A percentile compares a stretch with the other conserved stretches of the same genome.
phyloP scores from a whole-genome alignment of 53 echinoderm and acorn worm species.

The Hippasteria phrygiana region DNA sequence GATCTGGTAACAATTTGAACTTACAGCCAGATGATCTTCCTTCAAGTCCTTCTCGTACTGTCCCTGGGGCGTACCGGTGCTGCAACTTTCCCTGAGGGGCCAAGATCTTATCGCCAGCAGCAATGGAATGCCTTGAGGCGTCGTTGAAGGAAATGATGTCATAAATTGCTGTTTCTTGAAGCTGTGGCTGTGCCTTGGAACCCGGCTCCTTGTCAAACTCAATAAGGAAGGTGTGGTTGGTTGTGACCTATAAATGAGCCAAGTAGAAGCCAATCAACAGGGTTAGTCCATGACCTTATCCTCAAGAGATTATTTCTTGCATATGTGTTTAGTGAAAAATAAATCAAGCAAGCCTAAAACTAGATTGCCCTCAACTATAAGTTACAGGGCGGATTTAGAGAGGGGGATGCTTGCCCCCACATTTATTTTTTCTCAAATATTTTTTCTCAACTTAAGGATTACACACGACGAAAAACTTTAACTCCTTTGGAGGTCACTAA shows the following conservation, averaged over 20 bases:
- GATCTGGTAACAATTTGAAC: slow-evolving; percentile 40
- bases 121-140: slow-evolving; percentile 87
- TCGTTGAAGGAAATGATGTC: slow-evolving; percentile 91
- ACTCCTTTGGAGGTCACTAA: no score
- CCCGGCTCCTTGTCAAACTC: slow-evolving; percentile 94
- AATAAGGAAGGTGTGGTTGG: slow-evolving; percentile 80
- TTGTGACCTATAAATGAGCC: slow-evolving; percentile 70
- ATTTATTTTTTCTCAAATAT: no score
- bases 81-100: slow-evolving; percentile 83
- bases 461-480: no score
- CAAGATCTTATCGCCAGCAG: slow-evolving; percentile 91
- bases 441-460: no score
- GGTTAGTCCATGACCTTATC: not conserved
- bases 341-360: no score
- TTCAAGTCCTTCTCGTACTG: slow-evolving; percentile 90
- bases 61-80: slow-evolving; percentile 87
- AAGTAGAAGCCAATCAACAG: not conserved
- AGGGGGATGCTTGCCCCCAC: no score
- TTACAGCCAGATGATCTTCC: slow-evolving; percentile 93
- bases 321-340: not conserved
- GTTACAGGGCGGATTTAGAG: no score
- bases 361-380: no score
- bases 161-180: slow-evolving; percentile 88
- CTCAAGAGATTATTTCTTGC: not conserved
- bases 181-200: slow-evolving; percentile 72